Evolutionary conservation across 1,140 invertebrate species (phyloP), one percentile per base, ranked within the genome.

Genomic region (Papilio xuthus): DNA sequence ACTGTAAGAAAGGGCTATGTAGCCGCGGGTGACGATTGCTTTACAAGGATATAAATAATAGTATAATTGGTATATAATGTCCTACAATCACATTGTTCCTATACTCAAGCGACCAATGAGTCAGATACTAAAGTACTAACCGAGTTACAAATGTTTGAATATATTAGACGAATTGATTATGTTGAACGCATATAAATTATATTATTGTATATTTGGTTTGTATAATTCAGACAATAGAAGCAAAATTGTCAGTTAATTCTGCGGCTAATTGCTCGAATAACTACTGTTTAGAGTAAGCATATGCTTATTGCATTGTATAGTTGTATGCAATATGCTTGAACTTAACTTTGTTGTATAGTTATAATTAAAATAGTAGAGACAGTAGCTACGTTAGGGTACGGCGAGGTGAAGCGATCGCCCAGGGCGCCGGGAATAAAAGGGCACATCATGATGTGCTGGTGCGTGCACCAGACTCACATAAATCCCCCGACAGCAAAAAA

Each of bases 141-240:
- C 32, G 70, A 69, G 32, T 69, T 71, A 71, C 70, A 71, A 71
- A 71, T 71, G 70, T 71, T 71, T 44, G 70, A 71, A 71, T 71
- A 71, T 44, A 71, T 71, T 71, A 71, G 69, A 71, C n/a, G 32
- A 71, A 41, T 71, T 71, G 69, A 71, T 71, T 71, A 71, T 71
- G 41, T 9, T 23, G 10, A 71, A 20, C 9, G 70, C 41, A 71
- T 71, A 71, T 44, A 20, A 41, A 41, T 70, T 70, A 70, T 70
- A 12, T 69, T 69, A 69, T 69, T 69, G 13, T 69, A 37, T 18
- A 41, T 70, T 70, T 37, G 56, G 20, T 60, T 60, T 20, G 56
- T 60, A 50, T 18, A 23, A 60, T 60, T 23, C 56, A 23, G 20
- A 56, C 20, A 26, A 60, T 23, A 3, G 20, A 26, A 60, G 20